A percentile compares a stretch with the other conserved stretches of the same genome.
Evolutionary conservation across 2,888 invertebrate genomes (phyloP).

Genomic region (Amiota minor): DNA sequence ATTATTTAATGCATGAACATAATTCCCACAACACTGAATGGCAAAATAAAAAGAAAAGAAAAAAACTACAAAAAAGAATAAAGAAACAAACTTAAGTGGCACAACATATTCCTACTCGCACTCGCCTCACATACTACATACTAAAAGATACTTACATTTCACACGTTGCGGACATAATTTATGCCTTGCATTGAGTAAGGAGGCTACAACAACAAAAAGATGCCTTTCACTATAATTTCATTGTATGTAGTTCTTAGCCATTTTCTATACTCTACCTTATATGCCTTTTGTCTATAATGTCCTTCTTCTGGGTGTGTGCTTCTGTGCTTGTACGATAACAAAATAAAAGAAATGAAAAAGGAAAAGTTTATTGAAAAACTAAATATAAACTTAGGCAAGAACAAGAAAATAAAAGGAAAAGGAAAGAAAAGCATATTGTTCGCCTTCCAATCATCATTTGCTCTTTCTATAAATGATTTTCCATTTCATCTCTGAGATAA

Average conservation of each 20-base stretch:
- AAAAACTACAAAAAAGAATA: not conserved
- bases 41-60: not conserved
- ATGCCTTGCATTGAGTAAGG: conserved; percentile 36
- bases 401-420: too few relatives aligned
- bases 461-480: too few relatives aligned
- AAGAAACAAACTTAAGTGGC: not conserved
- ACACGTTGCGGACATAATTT: conserved; percentile 63
- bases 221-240: too few relatives aligned
- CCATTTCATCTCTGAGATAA: not conserved
- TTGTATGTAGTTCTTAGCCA: too few relatives aligned
- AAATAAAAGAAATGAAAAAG: not conserved
- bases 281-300: not conserved
- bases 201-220: too few relatives aligned
- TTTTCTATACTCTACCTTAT: too few relatives aligned
- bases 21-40: not conserved
- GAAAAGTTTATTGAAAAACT: conserved; percentile 32
- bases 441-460: too few relatives aligned
- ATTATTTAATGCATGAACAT: conserved; percentile 22
- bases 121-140: too few relatives aligned
- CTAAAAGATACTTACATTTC: too few relatives aligned
- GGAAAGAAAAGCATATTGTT: too few relatives aligned
- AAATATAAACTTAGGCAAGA: conserved; percentile 15
- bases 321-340: conserved; percentile 7
- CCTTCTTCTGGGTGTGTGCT: not conserved
- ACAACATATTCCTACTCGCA: not conserved